Evolutionary conservation across 2,888 invertebrate genomes (phyloP).

Genomic region (Chrysolina haemoptera): DNA sequence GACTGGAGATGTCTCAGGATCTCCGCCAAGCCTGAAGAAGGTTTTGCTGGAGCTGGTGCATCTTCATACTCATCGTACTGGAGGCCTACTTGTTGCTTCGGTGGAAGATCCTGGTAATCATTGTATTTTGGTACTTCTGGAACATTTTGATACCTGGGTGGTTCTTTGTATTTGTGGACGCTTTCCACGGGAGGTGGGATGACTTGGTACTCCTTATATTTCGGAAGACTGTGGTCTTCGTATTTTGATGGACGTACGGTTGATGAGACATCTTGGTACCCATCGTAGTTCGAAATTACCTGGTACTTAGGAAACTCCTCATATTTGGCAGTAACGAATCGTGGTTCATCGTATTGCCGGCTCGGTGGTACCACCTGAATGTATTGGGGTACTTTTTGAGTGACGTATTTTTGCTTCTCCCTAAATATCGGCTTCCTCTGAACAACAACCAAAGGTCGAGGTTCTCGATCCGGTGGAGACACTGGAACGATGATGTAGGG

Average conservation of each 20-base stretch:
- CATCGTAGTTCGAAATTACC: constrained; percentile 16
- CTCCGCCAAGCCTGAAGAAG: constrained; percentile 70
- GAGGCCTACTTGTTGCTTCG: constrained; percentile 20
- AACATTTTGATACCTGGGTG: constrained; percentile 14
- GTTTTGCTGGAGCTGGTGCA: constrained; percentile 49
- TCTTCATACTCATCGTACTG: constrained; percentile 16
- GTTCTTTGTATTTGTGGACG: background rate
- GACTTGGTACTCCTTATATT: constrained; percentile 2
- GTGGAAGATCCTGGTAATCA: constrained; percentile 15
- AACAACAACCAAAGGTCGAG: constrained; percentile 39
- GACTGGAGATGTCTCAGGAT: constrained; percentile 82
- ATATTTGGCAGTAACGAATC: constrained; percentile 31
- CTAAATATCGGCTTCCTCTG: constrained; percentile 43
- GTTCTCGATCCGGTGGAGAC: constrained; percentile 14
- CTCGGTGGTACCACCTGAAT: constrained; percentile 18
- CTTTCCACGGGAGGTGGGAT: background rate
- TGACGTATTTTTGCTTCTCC: constrained; percentile 24
- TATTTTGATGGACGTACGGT: background rate
- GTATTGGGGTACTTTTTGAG: constrained; percentile 22
- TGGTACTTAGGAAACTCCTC: constrained; percentile 27
- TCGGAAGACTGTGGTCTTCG: background rate
- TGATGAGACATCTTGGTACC: background rate
- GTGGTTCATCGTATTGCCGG: constrained; percentile 26
- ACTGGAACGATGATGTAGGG: constrained; percentile 44
- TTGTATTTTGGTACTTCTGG: constrained; percentile 9